Percentiles rank a stretch among this genome's conserved stretches.
Conservation (phyloP, 2,888 invertebrate genomes). For the Colletes collaris region DNA sequence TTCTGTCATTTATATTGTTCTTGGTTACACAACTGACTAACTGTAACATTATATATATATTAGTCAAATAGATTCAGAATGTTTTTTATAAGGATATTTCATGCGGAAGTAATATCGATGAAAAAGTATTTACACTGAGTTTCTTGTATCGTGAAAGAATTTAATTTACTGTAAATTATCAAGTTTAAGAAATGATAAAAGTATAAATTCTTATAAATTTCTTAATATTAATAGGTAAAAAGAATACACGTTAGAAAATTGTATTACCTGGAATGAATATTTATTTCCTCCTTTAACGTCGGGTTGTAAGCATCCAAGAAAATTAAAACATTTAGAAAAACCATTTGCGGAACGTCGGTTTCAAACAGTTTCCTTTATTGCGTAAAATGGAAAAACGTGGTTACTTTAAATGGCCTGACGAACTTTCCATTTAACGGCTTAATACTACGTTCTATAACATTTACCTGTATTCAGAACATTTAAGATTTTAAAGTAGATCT, state of each 20-base stretch:
- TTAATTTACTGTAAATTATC: not conserved
- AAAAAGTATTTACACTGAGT: not conserved
- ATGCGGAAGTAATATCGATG: not conserved
- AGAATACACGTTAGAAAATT: not conserved
- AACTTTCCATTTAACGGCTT: slow-evolving; percentile 20
- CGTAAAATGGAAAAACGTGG: slow-evolving; percentile 14
- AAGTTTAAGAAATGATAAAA: not conserved
- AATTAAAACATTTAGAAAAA: slow-evolving; percentile 3
- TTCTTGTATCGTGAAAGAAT: not conserved
- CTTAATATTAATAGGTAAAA: not conserved
- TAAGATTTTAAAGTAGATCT: slow-evolving; percentile 12
- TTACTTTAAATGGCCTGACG: slow-evolving; percentile 4
- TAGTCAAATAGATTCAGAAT: no score
- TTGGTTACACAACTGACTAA: no score
- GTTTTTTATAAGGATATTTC: not conserved
- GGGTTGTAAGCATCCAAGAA: not conserved
- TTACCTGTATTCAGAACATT: slow-evolving; percentile 8
- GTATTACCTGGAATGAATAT: not conserved
- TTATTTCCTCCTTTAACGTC: not conserved
- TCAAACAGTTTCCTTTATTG: slow-evolving; percentile 4
- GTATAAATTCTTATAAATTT: not conserved
- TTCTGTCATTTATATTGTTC: not conserved
- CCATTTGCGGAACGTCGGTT: slow-evolving; percentile 4
- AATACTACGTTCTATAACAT: slow-evolving; percentile 20
- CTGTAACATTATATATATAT: no score